phyloP scores from a whole-genome alignment of 37 sponge, comb jelly and placozoan genomes.

The Chondrosia reniformis region DNA sequence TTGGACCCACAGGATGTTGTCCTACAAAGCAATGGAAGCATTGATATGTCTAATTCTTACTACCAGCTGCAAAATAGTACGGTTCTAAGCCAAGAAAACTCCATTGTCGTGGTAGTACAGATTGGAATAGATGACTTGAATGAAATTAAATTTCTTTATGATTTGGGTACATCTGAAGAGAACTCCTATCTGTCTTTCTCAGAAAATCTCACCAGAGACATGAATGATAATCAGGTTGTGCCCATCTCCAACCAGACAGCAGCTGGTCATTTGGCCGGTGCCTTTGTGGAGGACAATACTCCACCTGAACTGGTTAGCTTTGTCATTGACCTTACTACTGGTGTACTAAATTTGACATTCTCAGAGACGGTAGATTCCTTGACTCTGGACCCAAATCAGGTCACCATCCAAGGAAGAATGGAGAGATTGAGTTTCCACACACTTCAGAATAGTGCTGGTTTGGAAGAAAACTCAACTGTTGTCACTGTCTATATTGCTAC shows the following conservation, averaged over 20 bases:
- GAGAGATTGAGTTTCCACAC: constrained; percentile 6
- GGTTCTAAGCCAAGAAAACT: constrained; percentile 32
- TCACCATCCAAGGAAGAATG: constrained; percentile 59
- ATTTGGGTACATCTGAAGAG: constrained; percentile 29
- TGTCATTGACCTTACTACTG: constrained; percentile 68
- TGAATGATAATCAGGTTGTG: constrained; percentile 62
- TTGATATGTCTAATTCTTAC: constrained; percentile 12
- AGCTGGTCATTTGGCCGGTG: constrained; percentile 7
- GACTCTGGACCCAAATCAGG: constrained; percentile 47
- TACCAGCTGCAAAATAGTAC: constrained; percentile 39
- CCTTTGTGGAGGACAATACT: constrained; percentile 33
- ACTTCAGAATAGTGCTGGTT: constrained; percentile 18
- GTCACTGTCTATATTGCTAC: constrained; percentile 53
- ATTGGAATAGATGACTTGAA: constrained; percentile 52
- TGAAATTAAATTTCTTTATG: constrained; percentile 47
- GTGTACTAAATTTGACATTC: constrained; percentile 61
- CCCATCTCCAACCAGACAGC: constrained; percentile 6
- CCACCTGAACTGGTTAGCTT: constrained; percentile 61
- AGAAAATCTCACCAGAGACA: constrained; percentile 24
- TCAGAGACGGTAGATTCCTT: constrained; percentile 79
- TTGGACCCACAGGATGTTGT: constrained; percentile 48
- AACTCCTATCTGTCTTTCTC: constrained; percentile 59
- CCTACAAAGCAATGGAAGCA: constrained; percentile 28
- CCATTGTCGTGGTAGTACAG: constrained; percentile 54
- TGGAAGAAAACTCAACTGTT: constrained; percentile 17